These are phyloP conservation scores for Acanthaster planci DNA, from an alignment of 35 echinoderm and acorn worm species.

Conservation along the genomic window DNA sequence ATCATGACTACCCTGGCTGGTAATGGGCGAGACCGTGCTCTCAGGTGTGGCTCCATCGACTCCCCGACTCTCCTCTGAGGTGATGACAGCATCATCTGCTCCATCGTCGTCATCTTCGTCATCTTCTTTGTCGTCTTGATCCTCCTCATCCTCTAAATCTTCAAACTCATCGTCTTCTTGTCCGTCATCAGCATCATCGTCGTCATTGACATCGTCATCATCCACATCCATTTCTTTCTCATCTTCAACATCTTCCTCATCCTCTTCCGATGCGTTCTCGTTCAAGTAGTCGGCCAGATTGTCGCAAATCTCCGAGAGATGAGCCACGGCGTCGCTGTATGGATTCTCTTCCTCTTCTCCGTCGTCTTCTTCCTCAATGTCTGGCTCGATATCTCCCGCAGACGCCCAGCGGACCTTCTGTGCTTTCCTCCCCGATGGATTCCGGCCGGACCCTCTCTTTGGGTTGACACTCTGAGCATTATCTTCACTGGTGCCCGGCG, in stretches of 20 bases:
- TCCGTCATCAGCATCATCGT: constrained; percentile 53
- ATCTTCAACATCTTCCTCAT: constrained; percentile 52
- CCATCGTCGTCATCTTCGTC: constrained; percentile 48
- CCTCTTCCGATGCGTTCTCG: constrained; percentile 73
- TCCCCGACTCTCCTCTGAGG: constrained; percentile 43
- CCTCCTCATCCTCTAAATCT: constrained; percentile 39
- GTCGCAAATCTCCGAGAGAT: constrained; percentile 86
- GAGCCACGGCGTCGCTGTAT: constrained; percentile 67
- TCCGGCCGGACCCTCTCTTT: background rate
- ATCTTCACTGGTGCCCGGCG: background rate
- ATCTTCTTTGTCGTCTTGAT: constrained; percentile 29
- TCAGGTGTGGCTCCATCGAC: background rate
- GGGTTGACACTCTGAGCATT: background rate
- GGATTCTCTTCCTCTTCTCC: constrained; percentile 40
- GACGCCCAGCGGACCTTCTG: constrained; percentile 15
- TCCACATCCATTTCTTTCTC: constrained; percentile 52
- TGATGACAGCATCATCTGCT: constrained; percentile 21
- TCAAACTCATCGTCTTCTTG: constrained; percentile 35
- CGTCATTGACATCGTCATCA: constrained; percentile 52
- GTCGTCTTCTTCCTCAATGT: constrained; percentile 38
- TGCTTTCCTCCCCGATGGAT: constrained; percentile 18
- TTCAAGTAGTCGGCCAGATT: constrained; percentile 82
- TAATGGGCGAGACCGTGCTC: constrained; percentile 35
- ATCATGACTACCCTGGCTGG: constrained; percentile 26
- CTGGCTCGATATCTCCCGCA: background rate